Base-by-base conservation (phyloP, 2,888 invertebrate genomes). In the Andrena marginata region DNA sequence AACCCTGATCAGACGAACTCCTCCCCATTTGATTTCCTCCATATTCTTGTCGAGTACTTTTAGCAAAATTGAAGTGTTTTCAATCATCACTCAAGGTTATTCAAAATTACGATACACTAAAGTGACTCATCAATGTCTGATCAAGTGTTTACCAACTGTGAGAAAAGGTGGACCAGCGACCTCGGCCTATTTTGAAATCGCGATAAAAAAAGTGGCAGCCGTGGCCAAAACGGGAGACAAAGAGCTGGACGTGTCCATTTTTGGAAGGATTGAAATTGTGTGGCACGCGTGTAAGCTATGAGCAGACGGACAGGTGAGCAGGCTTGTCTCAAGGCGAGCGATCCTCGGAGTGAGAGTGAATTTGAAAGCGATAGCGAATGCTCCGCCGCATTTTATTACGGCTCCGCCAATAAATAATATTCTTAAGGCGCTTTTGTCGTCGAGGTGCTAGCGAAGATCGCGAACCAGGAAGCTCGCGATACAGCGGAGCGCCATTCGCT, bases 301-400 rank as follows among this genome's bases (percentile, higher is more conserved):
- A 31, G 2, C 35, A 59, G 31, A 35, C 59, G 70, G 56, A 70
- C 80, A 80, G 80, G 76, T 77, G 85, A 82, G 65, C 74, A 71
- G 73, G 65, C 69, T 42, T 29, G 77, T 80, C 85, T 84, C 84
- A 82, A 86, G 81, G 85, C 69, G 31, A 82, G 54, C 74, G 48
- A 35, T 68, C 63, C 8, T 64, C 26, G 56, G 48, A 85, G 90
- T 78, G 89, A 91, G 89, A 90, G 90, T 87, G 89, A 90, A 88
- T 89, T 90, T 86, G 91, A 92, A 91, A 92, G 90, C 84, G 86
- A 90, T 80, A 87, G 85, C 87, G 84, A 77, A 26, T 72, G 69
- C 60, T 72, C 68, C 13, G 72, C 59, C 69, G 72, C 70, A 70
- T 85, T 85, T 87, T 81, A 86, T 80, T 76, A 62, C 35, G 49